Evolutionary conservation across 2,797 vertebrate genomes (phyloP).

Genomic region (Cebuella pygmaea): DNA sequence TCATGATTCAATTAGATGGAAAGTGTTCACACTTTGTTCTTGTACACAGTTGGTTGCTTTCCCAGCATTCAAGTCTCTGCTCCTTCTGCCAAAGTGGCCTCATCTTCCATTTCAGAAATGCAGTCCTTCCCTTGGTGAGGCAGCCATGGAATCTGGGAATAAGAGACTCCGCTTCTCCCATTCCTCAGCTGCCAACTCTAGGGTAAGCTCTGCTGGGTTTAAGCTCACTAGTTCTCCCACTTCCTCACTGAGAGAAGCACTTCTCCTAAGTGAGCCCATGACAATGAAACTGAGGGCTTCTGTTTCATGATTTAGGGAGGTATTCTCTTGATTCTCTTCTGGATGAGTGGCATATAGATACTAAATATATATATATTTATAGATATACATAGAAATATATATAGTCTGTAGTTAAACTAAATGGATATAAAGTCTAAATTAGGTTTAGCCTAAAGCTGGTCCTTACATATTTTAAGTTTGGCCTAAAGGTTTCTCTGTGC

Average conservation of each 20-base stretch:
- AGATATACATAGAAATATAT: too few relatives aligned
- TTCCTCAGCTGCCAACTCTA: not conserved
- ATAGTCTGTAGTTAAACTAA: too few relatives aligned
- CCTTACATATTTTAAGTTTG: not conserved
- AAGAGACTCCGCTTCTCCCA: not conserved
- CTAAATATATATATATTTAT: too few relatives aligned
- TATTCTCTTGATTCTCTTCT: not conserved
- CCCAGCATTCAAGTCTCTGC: not conserved
- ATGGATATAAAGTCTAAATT: not conserved
- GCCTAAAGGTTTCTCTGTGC: not conserved
- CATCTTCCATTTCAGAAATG: not conserved
- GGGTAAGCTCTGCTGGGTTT: not conserved
- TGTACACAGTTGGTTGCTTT: not conserved
- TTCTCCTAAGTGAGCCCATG: not conserved
- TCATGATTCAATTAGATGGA: not conserved
- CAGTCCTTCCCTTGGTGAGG: not conserved
- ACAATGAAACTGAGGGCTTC: not conserved
- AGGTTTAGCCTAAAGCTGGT: not conserved
- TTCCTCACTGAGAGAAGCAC: not conserved
- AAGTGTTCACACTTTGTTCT: not conserved
- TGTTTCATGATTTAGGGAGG: not conserved
- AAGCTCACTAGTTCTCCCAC: accelerated
- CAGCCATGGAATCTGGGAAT: not conserved
- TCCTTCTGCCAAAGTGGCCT: not conserved
- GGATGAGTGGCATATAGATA: too few relatives aligned